phyloP scores from a whole-genome alignment of 2,888 invertebrate genomes.

The Trichogramma dendrolimi region DNA sequence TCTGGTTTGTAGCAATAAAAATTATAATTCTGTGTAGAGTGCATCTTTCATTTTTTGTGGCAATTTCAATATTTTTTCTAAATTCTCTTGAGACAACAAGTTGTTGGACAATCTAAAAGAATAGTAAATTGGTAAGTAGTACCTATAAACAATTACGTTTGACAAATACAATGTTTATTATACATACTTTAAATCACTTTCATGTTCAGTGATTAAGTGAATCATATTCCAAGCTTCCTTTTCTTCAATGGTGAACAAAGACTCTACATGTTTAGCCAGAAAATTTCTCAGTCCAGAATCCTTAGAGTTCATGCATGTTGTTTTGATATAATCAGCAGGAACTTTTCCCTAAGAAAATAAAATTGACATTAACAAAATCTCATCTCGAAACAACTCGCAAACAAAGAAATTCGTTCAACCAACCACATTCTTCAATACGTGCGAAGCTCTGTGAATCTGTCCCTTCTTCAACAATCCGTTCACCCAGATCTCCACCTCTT shows the following conservation, averaged over 20 bases:
- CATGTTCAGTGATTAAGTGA: slow-evolving; percentile 42
- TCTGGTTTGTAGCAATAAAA: slow-evolving; percentile 45
- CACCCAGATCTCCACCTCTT: slow-evolving; percentile 63
- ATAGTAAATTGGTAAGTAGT: slow-evolving; percentile 4
- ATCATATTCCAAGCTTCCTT: slow-evolving; percentile 52
- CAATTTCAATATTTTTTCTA: slow-evolving; percentile 41
- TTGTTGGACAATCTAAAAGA: slow-evolving; percentile 21
- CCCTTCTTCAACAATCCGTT: slow-evolving; percentile 60
- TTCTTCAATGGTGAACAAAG: slow-evolving; percentile 42
- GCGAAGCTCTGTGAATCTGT: slow-evolving; percentile 64
- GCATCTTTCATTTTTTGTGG: slow-evolving; percentile 40
- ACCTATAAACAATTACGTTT: background rate
- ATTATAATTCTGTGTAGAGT: slow-evolving; percentile 46
- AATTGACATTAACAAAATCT: background rate
- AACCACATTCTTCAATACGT: slow-evolving; percentile 61
- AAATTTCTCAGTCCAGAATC: slow-evolving; percentile 63
- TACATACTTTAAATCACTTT: slow-evolving; percentile 36
- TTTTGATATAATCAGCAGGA: slow-evolving; percentile 58
- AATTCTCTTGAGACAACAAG: slow-evolving; percentile 47
- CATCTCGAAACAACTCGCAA: background rate
- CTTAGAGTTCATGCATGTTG: slow-evolving; percentile 59
- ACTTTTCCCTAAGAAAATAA: slow-evolving; percentile 52
- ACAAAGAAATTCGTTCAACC: slow-evolving; percentile 15
- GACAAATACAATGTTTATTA: slow-evolving; percentile 4
- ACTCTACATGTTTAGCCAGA: slow-evolving; percentile 60